Percentiles rank a stretch among this genome's conserved stretches.
Conservation (phyloP, 2,888 invertebrate genomes). For the Euzetes globulus region DNA sequence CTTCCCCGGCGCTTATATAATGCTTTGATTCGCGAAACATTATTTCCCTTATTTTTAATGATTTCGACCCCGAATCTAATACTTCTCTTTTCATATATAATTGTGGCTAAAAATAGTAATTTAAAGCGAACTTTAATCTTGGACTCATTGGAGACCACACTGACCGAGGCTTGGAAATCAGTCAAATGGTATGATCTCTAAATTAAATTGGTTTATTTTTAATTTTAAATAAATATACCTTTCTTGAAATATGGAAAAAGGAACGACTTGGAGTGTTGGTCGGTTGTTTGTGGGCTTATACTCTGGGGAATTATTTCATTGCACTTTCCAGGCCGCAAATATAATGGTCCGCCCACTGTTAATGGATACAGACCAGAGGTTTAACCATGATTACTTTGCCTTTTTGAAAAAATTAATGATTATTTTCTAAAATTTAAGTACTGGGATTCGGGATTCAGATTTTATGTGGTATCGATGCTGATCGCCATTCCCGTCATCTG, state of each 20-base stretch:
- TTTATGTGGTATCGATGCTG: slow-evolving; percentile 37
- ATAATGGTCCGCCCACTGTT: slow-evolving; percentile 50
- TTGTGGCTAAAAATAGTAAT: slow-evolving; percentile 44
- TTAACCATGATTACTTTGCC: not conserved
- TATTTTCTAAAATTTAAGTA: slow-evolving; percentile 42
- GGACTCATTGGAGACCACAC: not conserved
- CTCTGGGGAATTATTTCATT: slow-evolving; percentile 50
- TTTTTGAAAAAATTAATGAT: not conserved
- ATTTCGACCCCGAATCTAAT: slow-evolving; percentile 44
- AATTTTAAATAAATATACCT: not conserved
- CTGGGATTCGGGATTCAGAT: slow-evolving; percentile 51
- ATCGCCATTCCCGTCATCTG: slow-evolving; percentile 31
- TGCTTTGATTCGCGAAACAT: slow-evolving; percentile 39
- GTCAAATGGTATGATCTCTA: slow-evolving; percentile 24
- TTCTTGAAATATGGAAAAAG: slow-evolving; percentile 24
- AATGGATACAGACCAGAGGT: slow-evolving; percentile 50
- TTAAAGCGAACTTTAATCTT: slow-evolving; percentile 34
- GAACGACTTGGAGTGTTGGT: slow-evolving; percentile 37
- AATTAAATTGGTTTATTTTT: not conserved
- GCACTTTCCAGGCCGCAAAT: slow-evolving; percentile 47
- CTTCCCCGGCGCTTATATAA: not conserved
- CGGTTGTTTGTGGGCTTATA: slow-evolving; percentile 43
- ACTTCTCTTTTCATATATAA: slow-evolving; percentile 45
- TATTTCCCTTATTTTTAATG: slow-evolving; percentile 44
- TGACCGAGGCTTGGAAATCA: slow-evolving; percentile 27